Evolutionary conservation across 2,888 invertebrate species (phyloP), one percentile per base, ranked within the genome.

Genomic region (Terebella lapidaria): DNA sequence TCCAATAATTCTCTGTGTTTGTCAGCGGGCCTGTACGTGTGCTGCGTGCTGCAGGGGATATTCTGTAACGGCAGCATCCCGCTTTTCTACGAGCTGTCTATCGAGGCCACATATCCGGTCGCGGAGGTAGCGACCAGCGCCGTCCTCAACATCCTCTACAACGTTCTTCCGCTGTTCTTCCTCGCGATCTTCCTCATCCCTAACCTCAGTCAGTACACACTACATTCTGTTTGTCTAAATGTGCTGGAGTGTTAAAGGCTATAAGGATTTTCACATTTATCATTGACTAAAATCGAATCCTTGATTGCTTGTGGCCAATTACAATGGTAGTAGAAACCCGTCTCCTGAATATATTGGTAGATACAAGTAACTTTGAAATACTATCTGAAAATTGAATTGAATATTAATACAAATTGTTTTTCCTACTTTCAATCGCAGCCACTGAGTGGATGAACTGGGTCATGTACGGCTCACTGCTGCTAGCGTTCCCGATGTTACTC

Each of bases 401-500:
- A 15, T 35, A 35, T 35, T 10, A 35, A 35, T 35, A 15, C 10
- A 15, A 49, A n/a, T 49, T 49, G 15, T 20, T n/a, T 49, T n/a
- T 5, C 24, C 5, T 49, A n/a, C 49, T 49, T n/a, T 49, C 22
- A n/a, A 30, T 53, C 54, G 1, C 53, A 58, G 54, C 30, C 27
- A 26, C 28, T 10, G 20, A 24, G n/a, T 60, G 60, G 60, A 60
- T 60, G 60, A 58, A 57, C 30, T 60, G 60, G 60, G 30, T 60
- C 27, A 57, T 58, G 57, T 60, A 29, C 29, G 60, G 53, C 5
- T 26, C 57, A 2, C 5, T 60, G 28, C 65, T 66, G 26, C 57
- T 70, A 0, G 71, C 72, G 59, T 61, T 72, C 25, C 73, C 73
- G 4, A 61, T 70, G 30, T 54, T 72, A 2, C 54, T 67, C 1